Base-by-base conservation (phyloP, 2,888 invertebrate species). In the Villa cingulata region DNA sequence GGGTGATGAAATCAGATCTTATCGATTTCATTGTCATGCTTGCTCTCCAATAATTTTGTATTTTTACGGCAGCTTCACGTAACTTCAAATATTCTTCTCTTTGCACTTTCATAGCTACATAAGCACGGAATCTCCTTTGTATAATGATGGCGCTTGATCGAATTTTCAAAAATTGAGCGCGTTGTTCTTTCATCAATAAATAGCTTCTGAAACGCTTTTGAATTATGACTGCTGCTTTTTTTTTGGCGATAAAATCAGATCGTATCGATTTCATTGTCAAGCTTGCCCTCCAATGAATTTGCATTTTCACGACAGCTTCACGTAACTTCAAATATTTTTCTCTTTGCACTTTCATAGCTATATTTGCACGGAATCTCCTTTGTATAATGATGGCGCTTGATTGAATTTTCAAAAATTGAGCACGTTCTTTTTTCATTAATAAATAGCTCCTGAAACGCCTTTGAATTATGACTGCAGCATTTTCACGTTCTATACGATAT, bases 401-500 rank as follows among this genome's bases (percentile, higher is more conserved):
- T 59, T 23, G 70, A 65, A 14, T 70, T n/a, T n/a, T n/a, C n/a
- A n/a, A n/a, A n/a, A n/a, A n/a, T n/a, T n/a, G n/a, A n/a, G n/a
- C n/a, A 59, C 18, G 62, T 58, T 40, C 59, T 63, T 4, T 58
- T 58, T 36, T 56, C 51, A 51, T 70, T 4, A 65, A 66, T 56
- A 68, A 58, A 51, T 67, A 68, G 9, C 72, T 67, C 40, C 74
- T 72, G 52, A 64, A 70, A 18, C 65, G 60, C 40, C 71, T 65
- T 56, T 80, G 80, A 4, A 78, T 50, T 19, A 64, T 59, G 9
- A 74, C 56, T 3, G 60, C 65, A 0, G 68, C 67, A 27, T 56
- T 50, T 20, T 62, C 68, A 18, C 68, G 59, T 52, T 63, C 59
- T 53, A 63, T 58, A 57, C 63, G 67, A 37, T 59, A 63, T 20